Base-by-base conservation (phyloP, 2,113 vertebrate species). In the Sapajus apella region DNA sequence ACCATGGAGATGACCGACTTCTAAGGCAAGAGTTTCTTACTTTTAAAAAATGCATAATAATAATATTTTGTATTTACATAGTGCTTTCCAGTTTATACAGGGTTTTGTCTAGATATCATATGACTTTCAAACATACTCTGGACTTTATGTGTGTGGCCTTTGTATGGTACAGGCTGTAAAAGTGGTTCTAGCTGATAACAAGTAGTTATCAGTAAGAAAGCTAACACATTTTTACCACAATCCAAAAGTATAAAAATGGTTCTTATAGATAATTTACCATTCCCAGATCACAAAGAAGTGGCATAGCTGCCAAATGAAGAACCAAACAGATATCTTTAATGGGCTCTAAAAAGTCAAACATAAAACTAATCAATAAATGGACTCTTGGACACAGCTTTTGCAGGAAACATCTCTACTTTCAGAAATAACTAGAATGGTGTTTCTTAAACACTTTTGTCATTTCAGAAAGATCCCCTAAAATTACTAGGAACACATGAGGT, bases 201-300 rank as follows among this genome's bases (percentile, higher is more conserved):
- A 76, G 61, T 56, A 20, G 68, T 76, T 96, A 96, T 95, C 97
- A 95, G 50, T 40, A 79, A 87, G 70, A 95, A 96, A 95, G 20
- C 70, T 58, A 93, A n/a, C 64, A 90, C 25, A 94, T 93, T 70
- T 82, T 91, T 84, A 90, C 87, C 80, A 72, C 25, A 87, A 35
- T 81, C 83, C 97, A 87, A 47, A 16, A 87, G 79, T 30, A 91
- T 73, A 77, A 92, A 94, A 95, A 83, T 75, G 91, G 68, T 72
- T 37, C 92, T 76, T 56, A 73, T 20, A 77, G 95, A 96, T 96
- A 96, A 95, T 79, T 55, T 87, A 21, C 25, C 40, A 64, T 81
- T 86, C 40, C 23, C 70, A 84, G 89, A 47, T 79, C 61, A 85
- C 58, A 81, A 91, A 83, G 61, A 79, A 91, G 79, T 52, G 70